A percentile compares a stretch with the other conserved stretches of the same genome.
phyloP scores from a whole-genome alignment of 2,888 invertebrate species.

The Glyphotaelius pellucidus region DNA sequence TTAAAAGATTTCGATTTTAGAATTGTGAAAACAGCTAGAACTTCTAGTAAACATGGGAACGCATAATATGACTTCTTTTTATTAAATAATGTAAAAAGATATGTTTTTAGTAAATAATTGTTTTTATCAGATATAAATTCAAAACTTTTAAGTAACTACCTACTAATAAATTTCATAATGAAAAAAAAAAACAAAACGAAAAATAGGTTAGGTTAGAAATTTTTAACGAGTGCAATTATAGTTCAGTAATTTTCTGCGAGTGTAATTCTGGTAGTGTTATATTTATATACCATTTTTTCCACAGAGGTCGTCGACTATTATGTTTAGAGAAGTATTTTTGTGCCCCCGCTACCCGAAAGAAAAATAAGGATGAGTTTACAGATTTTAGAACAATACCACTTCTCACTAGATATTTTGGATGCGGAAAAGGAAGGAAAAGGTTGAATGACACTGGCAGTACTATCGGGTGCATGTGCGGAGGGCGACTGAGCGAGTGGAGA shows the following conservation, averaged over 20 bases:
- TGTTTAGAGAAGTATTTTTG: background rate
- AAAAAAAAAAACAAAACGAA: too few species aligned
- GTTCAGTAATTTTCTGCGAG: too few species aligned
- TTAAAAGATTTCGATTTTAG: background rate
- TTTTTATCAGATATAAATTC: too few species aligned
- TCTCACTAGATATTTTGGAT: slow-evolving; percentile 14
- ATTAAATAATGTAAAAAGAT: too few species aligned
- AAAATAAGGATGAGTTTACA: background rate
- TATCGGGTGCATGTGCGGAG: background rate
- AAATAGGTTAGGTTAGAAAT: too few species aligned
- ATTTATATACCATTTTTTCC: background rate
- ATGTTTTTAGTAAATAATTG: too few species aligned
- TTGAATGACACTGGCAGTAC: slow-evolving; percentile 28
- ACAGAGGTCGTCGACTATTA: background rate
- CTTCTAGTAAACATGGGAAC: background rate
- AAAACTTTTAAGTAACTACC: too few species aligned
- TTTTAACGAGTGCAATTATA: too few species aligned
- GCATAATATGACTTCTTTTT: too few species aligned
- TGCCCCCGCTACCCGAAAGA: background rate
- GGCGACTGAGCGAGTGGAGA: background rate
- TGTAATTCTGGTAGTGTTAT: too few species aligned
- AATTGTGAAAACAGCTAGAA: background rate
- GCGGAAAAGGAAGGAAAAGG: slow-evolving; percentile 19
- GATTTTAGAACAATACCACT: slow-evolving; percentile 33
- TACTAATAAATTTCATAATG: too few species aligned